Evolutionary conservation across 2,113 vertebrate genomes (phyloP).

Genomic region (Megaptera novaeangliae): DNA sequence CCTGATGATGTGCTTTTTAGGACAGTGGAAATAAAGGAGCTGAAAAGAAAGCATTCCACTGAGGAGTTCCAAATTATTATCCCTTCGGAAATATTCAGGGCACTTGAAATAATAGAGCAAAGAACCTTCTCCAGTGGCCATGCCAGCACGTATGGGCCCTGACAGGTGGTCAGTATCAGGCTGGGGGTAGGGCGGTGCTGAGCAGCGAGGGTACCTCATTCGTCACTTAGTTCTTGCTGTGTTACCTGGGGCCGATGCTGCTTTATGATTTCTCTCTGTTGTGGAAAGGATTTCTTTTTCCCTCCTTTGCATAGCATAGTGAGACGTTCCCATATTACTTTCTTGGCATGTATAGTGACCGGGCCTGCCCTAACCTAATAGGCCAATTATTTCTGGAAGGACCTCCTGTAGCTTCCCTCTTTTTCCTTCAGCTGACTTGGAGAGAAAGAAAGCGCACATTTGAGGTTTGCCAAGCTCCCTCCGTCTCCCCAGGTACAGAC

Average conservation of each 20-base stretch:
- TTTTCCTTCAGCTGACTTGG: not conserved
- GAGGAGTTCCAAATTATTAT: slow-evolving; percentile 51
- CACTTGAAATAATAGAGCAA: not conserved
- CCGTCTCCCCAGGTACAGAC: rapidly evolving
- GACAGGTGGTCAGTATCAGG: not conserved
- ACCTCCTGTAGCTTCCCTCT: not conserved
- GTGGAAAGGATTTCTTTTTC: not conserved
- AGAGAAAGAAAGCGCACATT: not conserved
- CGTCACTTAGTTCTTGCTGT: not conserved
- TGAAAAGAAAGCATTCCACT: slow-evolving; percentile 39
- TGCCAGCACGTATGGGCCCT: not conserved
- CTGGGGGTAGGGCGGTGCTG: not conserved
- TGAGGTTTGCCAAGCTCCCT: rapidly evolving
- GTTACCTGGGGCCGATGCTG: not conserved
- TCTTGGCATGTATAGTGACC: not conserved
- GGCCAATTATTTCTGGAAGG: not conserved
- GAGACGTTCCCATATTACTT: not conserved
- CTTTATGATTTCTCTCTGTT: not conserved
- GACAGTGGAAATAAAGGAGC: slow-evolving; percentile 3
- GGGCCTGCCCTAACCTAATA: not conserved
- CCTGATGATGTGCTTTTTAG: slow-evolving; percentile 71
- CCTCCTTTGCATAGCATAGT: not conserved
- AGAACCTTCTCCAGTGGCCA: not conserved
- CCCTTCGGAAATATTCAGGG: slow-evolving; percentile 26
- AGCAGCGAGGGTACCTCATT: not conserved